phyloP scores from a whole-genome alignment of 2,797 vertebrate genomes.

The Champsocephalus esox region DNA sequence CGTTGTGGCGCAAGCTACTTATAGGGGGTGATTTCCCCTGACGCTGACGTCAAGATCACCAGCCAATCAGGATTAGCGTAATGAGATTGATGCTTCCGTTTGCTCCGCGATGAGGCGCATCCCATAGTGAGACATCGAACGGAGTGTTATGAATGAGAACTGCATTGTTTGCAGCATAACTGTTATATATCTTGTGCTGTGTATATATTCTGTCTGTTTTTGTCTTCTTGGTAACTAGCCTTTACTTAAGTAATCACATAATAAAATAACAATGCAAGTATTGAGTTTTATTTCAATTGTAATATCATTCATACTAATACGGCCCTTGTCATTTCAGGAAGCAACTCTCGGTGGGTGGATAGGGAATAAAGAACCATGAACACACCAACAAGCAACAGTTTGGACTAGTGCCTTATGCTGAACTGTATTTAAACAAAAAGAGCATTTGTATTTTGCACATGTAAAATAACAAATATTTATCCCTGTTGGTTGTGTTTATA shows the following conservation, averaged over 20 bases:
- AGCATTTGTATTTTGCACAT: background rate
- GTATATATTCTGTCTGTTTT: background rate
- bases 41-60: too few relatives aligned
- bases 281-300: background rate
- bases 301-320: background rate
- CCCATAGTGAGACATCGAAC: too few relatives aligned
- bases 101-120: too few relatives aligned
- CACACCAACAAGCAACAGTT: background rate
- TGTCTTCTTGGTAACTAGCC: background rate
- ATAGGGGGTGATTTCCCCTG: too few relatives aligned
- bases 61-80: too few relatives aligned
- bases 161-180: slow-evolving; percentile 2
- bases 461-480: background rate
- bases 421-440: background rate
- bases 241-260: background rate
- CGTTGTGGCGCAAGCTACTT: too few relatives aligned
- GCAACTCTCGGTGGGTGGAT: background rate
- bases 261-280: background rate
- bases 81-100: too few relatives aligned
- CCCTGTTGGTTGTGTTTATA: background rate
- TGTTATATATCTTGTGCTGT: background rate
- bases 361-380: background rate
- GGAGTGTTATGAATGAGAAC: background rate
- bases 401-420: background rate
- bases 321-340: background rate